Conservation (phyloP, 2,113 vertebrate species). For the Pachypanchax playfairii region DNA sequence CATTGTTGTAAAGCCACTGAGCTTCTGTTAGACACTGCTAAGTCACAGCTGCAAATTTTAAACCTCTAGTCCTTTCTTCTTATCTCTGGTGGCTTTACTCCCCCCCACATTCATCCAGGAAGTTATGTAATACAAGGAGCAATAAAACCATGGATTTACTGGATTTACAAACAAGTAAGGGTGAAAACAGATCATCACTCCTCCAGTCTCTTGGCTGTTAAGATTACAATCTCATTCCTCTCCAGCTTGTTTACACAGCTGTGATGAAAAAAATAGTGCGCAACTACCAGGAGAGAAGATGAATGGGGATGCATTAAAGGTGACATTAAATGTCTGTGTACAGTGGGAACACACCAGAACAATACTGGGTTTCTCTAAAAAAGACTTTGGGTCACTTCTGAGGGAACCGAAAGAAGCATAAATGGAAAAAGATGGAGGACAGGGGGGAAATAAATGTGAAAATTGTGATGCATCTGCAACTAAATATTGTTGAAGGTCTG, state of each 20-base stretch:
- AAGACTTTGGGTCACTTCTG: background rate
- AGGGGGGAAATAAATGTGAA: no score
- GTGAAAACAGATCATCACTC: background rate
- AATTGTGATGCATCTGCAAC: no score
- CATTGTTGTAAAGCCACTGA: background rate
- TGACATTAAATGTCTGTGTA: background rate
- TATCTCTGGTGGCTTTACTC: background rate
- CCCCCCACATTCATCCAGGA: background rate
- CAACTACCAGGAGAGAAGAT: background rate
- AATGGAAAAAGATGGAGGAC: background rate
- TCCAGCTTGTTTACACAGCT: constrained; percentile 2
- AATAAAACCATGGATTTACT: constrained; percentile 2
- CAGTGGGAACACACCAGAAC: background rate
- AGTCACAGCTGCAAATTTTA: background rate
- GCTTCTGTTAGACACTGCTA: background rate
- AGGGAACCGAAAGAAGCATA: background rate
- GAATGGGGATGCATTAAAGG: no score
- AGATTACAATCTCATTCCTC: background rate
- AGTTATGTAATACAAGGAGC: background rate
- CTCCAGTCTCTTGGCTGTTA: background rate
- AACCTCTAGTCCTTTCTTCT: background rate
- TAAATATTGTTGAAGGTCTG: no score
- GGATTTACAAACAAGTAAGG: background rate
- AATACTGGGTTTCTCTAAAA: background rate
- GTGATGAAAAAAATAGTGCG: background rate